Base-by-base conservation (phyloP, 2,888 invertebrate genomes). In the Spodoptera exigua region DNA sequence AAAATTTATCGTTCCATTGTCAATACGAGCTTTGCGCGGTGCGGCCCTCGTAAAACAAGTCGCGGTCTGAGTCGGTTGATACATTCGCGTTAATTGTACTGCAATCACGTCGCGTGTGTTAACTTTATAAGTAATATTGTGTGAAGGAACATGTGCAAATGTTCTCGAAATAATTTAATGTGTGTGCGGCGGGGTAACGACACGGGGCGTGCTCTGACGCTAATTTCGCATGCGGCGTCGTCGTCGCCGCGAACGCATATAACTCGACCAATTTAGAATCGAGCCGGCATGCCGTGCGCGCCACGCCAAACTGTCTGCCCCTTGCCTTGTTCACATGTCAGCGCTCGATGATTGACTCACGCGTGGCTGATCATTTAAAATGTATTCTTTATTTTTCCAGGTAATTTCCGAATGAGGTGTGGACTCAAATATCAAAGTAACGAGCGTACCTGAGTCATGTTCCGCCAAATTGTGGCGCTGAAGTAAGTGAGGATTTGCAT, bases 141-240 rank as follows among this genome's bases (percentile, higher is more conserved):
- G 83, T 75, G 76, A 83, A 74, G 67, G 64, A 80, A 72, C 84
- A 87, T 84, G 84, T 87, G 89, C 81, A 80, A 81, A 83, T 58
- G 81, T 80, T 85, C 85, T 87, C 77, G 73, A 88, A 89, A 89
- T 89, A 89, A 85, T 85, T 83, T 83, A 78, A 83, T 83, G 80
- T 81, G 77, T 71, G 60, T 77, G 70, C 71, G 77, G 75, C 68
- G 75, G 80, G 79, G 78, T 78, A 79, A 78, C 79, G 80, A 78
- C 78, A 65, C 76, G 64, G 68, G 58, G 67, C 72, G 72, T 71
- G 70, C 67, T 71, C 71, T 62, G 62, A 62, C 60, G 68, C 79
- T 81, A 81, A 81, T 81, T 81, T 80, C 61, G 76, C 79, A 76
- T 74, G 73, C 78, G 67, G 61, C 58, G 57, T 41, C 52, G 64